A percentile compares a stretch with the other conserved stretches of the same genome.
Evolutionary conservation across 2,113 vertebrate species (phyloP).

Genomic region (Vulpes lagopus): DNA sequence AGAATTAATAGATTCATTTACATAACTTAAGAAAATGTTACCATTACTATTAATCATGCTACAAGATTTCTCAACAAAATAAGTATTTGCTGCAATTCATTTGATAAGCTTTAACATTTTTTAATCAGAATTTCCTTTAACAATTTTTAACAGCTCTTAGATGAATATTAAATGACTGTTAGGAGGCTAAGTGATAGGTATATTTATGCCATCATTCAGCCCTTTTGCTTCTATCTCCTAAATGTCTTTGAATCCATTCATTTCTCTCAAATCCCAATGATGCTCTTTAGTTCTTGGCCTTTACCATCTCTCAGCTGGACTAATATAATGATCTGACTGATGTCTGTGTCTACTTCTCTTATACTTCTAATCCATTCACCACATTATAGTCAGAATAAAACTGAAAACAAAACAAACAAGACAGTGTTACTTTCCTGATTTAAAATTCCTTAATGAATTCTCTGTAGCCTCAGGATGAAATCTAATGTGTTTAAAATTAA

Average conservation of each 20-base stretch:
- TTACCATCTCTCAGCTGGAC: not conserved
- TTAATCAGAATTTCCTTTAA: not conserved
- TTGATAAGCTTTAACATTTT: conserved; percentile 10
- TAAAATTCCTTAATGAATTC: conserved; percentile 24
- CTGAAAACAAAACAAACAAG: not conserved
- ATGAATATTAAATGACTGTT: conserved; percentile 35
- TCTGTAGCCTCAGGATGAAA: conserved; percentile 1
- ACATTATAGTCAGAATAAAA: conserved; percentile 36
- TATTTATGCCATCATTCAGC: not conserved
- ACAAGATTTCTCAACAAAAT: conserved; percentile 38
- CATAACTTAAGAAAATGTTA: conserved; percentile 27
- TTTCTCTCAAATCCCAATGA: not conserved
- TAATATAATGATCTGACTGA: not conserved
- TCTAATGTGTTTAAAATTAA: conserved; percentile 42
- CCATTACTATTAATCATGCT: conserved; percentile 32
- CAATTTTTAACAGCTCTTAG: not conserved
- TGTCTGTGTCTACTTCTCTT: not conserved
- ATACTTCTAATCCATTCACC: conserved; percentile 1
- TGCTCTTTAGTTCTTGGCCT: not conserved
- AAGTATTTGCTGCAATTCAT: conserved; percentile 24
- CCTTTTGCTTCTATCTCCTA: not conserved
- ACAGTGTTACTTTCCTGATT: conserved; percentile 15
- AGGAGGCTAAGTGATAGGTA: not conserved
- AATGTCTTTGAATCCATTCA: not conserved
- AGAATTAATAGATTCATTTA: not conserved